Conservation (phyloP, 1,140 invertebrate species). For the Nasonia longicornis region DNA sequence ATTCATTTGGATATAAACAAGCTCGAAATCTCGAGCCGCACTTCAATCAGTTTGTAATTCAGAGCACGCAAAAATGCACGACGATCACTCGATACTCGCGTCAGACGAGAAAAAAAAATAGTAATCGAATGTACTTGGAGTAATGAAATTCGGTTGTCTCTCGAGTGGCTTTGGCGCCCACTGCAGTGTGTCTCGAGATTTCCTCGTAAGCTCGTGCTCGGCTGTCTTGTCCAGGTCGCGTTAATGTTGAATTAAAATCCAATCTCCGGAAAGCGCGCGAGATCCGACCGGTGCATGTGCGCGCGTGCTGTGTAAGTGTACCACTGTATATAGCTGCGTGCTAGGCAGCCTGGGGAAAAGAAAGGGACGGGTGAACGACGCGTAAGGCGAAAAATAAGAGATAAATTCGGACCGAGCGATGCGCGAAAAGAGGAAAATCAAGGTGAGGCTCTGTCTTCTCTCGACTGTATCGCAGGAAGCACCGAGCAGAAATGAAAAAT, state of each 20-base stretch:
- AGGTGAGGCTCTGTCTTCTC: neutral
- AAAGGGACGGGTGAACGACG: neutral
- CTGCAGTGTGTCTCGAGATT: neutral
- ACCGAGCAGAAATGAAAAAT: constrained; percentile 6
- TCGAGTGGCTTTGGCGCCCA: neutral
- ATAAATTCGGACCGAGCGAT: constrained; percentile 4
- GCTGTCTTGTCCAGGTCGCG: constrained; percentile 26
- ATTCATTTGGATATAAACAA: constrained; percentile 12
- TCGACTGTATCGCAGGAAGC: neutral
- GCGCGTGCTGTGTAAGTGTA: neutral
- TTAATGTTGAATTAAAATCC: constrained; percentile 52
- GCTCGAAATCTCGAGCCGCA: neutral
- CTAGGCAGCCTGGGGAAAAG: neutral
- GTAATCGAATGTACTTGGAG: neutral
- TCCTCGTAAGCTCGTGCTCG: constrained; percentile 15
- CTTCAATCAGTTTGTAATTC: constrained; percentile 7
- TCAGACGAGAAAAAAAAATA: neutral
- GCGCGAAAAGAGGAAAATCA: constrained; percentile 13
- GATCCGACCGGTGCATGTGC: neutral
- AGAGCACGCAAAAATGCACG: neutral
- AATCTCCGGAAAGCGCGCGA: constrained; percentile 42
- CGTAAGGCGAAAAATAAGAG: constrained; percentile 19
- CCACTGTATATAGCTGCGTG: neutral
- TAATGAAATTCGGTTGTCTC: constrained; percentile 26
- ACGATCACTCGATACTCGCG: neutral